Conservation (phyloP, 2,888 invertebrate species). For the Pollenia labialis region DNA sequence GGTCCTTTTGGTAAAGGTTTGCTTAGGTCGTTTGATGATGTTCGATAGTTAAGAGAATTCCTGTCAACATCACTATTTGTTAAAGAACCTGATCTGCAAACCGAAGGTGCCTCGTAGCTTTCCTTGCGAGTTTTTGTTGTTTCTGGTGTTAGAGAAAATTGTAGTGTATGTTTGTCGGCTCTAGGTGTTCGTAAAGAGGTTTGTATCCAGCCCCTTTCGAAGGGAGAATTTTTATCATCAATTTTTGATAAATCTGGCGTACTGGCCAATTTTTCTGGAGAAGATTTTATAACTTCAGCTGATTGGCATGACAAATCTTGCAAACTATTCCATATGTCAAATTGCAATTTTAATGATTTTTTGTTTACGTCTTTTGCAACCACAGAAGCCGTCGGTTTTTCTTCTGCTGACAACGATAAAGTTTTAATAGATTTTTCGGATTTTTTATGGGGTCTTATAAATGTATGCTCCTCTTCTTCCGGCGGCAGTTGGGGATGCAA, state of each 20-base stretch:
- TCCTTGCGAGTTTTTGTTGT: constrained; percentile 46
- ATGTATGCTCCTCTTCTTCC: constrained; percentile 62
- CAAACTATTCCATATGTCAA: constrained; percentile 64
- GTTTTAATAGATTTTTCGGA: constrained; percentile 12
- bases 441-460: constrained; percentile 49
- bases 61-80: constrained; percentile 83
- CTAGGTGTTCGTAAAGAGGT: constrained; percentile 87
- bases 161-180: constrained; percentile 85
- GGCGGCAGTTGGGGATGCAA: constrained; percentile 82
- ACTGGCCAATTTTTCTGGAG: constrained; percentile 61
- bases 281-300: constrained; percentile 16
- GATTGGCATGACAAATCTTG: constrained; percentile 50
- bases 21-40: constrained; percentile 38
- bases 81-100: constrained; percentile 60
- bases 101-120: constrained; percentile 6
- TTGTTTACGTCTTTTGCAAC: constrained; percentile 2
- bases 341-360: constrained; percentile 51
- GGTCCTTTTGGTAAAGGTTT: constrained; percentile 83
- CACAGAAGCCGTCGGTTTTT: background rate
- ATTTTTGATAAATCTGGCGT: constrained; percentile 80
- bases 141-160: constrained; percentile 77
- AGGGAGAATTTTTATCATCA: constrained; percentile 82
- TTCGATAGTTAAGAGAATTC: constrained; percentile 46
- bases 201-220: constrained; percentile 86
- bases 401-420: background rate